Conservation (phyloP, 2,113 vertebrate genomes). For the Alligator sinensis region DNA sequence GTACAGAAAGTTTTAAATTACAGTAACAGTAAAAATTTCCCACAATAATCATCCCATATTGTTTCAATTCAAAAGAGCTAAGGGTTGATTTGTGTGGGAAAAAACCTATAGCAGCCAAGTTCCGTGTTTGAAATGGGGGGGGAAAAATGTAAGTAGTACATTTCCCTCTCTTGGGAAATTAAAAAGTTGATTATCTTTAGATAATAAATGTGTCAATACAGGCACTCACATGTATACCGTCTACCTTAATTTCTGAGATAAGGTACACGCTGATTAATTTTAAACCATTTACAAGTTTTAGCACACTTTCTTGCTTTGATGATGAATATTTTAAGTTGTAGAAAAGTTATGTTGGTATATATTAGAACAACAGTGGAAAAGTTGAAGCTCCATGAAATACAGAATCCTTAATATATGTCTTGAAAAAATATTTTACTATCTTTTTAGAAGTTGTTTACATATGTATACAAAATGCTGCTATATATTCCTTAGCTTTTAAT, state of each 20-base stretch:
- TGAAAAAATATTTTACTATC: neutral
- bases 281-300: neutral
- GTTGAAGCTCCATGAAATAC: neutral
- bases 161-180: slow-evolving; percentile 37
- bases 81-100: slow-evolving; percentile 55
- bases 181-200: slow-evolving; percentile 37
- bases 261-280: neutral
- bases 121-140: slow-evolving; percentile 51
- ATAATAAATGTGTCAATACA: neutral
- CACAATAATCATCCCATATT: slow-evolving; percentile 73
- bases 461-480: neutral
- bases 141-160: slow-evolving; percentile 33
- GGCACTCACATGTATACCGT: neutral
- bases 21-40: slow-evolving; percentile 71
- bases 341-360: neutral
- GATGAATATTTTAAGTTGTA: neutral
- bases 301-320: neutral
- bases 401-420: fast-evolving
- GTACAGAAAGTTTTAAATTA: slow-evolving; percentile 76
- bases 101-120: slow-evolving; percentile 63
- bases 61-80: slow-evolving; percentile 60
- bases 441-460: neutral
- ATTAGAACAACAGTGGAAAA: neutral
- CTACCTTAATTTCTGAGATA: slow-evolving; percentile 1
- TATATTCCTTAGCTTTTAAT: neutral